A percentile compares a stretch with the other conserved stretches of the same genome.
Conservation (phyloP, 2,113 vertebrate genomes). For the Scomber colias region DNA sequence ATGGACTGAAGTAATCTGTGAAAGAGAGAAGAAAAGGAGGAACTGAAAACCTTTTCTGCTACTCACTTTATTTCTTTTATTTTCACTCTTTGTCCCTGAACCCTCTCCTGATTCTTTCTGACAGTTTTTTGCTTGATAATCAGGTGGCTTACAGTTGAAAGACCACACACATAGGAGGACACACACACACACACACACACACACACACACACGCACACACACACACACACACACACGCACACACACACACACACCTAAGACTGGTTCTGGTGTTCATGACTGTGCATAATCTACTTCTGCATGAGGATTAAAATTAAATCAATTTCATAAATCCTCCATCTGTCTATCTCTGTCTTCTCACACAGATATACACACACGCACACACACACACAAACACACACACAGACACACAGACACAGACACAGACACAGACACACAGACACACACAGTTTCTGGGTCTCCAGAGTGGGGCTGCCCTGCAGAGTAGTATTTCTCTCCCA, state of each 20-base stretch:
- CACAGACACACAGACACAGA: slow-evolving; percentile 19
- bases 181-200: neutral
- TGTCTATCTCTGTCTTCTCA: slow-evolving; percentile 10
- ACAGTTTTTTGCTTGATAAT: slow-evolving; percentile 1
- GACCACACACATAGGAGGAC: neutral
- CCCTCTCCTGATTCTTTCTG: neutral
- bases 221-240: slow-evolving; percentile 21
- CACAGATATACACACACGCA: neutral
- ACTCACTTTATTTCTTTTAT: neutral
- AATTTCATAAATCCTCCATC: slow-evolving; percentile 30
- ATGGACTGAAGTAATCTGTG: slow-evolving; percentile 10
- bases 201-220: slow-evolving; percentile 21
- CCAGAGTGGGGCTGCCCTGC: slow-evolving; percentile 42
- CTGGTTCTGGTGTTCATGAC: slow-evolving; percentile 25
- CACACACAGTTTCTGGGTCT: slow-evolving; percentile 42
- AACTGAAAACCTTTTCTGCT: neutral
- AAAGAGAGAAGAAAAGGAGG: neutral
- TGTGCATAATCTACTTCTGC: slow-evolving; percentile 41
- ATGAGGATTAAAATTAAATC: slow-evolving; percentile 38
- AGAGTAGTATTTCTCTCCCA: slow-evolving; percentile 66
- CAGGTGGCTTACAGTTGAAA: neutral
- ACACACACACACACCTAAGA: neutral
- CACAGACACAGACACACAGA: slow-evolving; percentile 16
- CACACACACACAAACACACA: slow-evolving; percentile 13
- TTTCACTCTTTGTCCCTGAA: neutral